Evolutionary conservation across 2,113 vertebrate species (phyloP), one percentile per base, ranked within the genome.

Genomic region (Smithornis capensis): DNA sequence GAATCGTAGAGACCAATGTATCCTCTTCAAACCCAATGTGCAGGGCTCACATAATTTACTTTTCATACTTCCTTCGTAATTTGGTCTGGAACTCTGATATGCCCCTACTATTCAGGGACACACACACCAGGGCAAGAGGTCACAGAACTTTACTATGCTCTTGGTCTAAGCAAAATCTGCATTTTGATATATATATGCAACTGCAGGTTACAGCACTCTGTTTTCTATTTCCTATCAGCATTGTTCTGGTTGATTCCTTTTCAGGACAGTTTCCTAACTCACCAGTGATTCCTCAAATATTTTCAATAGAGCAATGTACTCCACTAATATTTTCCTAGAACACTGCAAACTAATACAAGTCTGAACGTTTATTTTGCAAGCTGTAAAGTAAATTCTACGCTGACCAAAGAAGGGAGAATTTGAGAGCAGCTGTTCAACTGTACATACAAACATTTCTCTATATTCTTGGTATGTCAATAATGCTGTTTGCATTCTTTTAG

Each of bases 371-470:
- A 76, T 87, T 92, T 87, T 79, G 47, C 65, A 93, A 89, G 68
- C 44, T 64, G 31, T 85, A 68, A 89, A 76, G 87, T 40, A 87
- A 87, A 70, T 49, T 94, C 74, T 44, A 56, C 13, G 7, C 65
- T 52, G 33, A 89, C 76, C 64, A 82, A 94, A 96, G 74, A 95
- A 96, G 65, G 35, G 8, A 75, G 44, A 78, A 90, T 64, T 60
- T 37, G 21, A 63, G 60, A 86, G 57, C 74, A 91, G 81, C 84
- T 75, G 38, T 64, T 93, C 44, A 64, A 56, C 35, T 44, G 15
- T 10, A 49, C 42, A 25, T 11, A 33, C 5, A 33, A 18, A 1
- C 25, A 19, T 42, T 5, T 37, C 49, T 33, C 16, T 56, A 16
- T 24, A 35, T 42, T 63, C 47, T 42, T 44, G 14, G 12, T 31